phyloP scores from a whole-genome alignment of 2,888 invertebrate species.

The Pharmacophagus antenor region DNA sequence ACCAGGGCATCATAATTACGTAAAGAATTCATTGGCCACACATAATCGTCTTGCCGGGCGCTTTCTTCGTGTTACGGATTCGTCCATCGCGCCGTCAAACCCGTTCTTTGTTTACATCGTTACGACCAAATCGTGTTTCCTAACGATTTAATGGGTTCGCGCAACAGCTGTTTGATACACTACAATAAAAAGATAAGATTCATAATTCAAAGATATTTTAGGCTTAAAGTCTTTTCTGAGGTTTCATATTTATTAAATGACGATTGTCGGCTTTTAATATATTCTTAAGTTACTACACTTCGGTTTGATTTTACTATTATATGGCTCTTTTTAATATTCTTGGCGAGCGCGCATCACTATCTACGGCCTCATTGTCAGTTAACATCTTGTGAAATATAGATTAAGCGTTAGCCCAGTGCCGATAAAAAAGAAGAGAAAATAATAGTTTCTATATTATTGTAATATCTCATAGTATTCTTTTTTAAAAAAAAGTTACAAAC shows the following conservation, averaged over 20 bases:
- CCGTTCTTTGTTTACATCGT: conserved; percentile 20
- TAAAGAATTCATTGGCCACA: conserved; percentile 30
- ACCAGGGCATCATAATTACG: conserved; percentile 36
- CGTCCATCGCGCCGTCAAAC: conserved; percentile 16
- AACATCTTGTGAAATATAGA: too few relatives aligned
- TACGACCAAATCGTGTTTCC: conserved; percentile 8
- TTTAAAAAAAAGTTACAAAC: too few relatives aligned
- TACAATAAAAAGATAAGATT: neutral
- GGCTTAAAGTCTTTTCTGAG: neutral
- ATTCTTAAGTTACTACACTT: too few relatives aligned
- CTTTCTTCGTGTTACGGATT: conserved; percentile 25
- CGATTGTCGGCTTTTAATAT: too few relatives aligned
- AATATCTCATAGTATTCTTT: too few relatives aligned
- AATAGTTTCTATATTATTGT: too few relatives aligned
- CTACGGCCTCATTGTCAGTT: too few relatives aligned
- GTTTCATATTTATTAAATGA: neutral
- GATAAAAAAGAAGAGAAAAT: too few relatives aligned
- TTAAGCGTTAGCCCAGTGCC: too few relatives aligned
- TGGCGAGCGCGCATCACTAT: too few relatives aligned
- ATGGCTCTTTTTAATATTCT: too few relatives aligned
- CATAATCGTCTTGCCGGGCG: conserved; percentile 19
- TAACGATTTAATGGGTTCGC: conserved; percentile 18
- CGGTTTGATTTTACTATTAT: too few relatives aligned
- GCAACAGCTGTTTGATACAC: conserved; percentile 15
- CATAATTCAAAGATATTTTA: neutral